Conservation (phyloP, 1,140 invertebrate genomes). For the Eufriesea mexicana region DNA sequence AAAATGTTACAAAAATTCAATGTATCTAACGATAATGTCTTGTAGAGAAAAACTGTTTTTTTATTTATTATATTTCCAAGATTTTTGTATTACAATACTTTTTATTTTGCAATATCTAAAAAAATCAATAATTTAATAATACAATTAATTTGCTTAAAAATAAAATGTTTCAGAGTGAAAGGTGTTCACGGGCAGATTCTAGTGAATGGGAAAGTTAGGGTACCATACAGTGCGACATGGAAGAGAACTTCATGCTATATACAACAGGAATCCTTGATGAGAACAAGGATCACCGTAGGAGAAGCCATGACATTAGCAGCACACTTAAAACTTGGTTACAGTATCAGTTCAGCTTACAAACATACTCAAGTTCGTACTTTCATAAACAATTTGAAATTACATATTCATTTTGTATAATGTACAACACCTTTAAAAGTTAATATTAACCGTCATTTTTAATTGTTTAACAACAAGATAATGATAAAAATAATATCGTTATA, state of each 20-base stretch:
- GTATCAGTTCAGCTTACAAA: constrained; percentile 79
- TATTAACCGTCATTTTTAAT: background rate
- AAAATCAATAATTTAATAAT: background rate
- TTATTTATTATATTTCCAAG: too few relatives aligned
- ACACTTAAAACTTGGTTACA: constrained; percentile 90
- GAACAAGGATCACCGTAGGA: constrained; percentile 90
- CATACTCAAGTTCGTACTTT: constrained; percentile 78
- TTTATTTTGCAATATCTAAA: background rate
- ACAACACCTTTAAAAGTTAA: too few relatives aligned
- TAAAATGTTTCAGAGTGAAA: constrained; percentile 77
- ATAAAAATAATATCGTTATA: too few relatives aligned
- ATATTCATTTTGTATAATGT: too few relatives aligned
- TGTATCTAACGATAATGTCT: too few relatives aligned
- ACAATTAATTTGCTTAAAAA: background rate
- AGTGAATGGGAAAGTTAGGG: constrained; percentile 89
- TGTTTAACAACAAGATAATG: background rate
- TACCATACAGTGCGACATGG: constrained; percentile 86
- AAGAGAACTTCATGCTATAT: constrained; percentile 94
- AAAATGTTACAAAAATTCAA: too few relatives aligned
- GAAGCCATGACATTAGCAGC: constrained; percentile 94
- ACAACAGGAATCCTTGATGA: constrained; percentile 93
- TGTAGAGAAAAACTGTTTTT: too few relatives aligned
- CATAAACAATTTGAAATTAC: too few relatives aligned
- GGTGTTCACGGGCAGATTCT: constrained; percentile 87
- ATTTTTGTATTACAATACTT: too few relatives aligned